phyloP scores from a whole-genome alignment of 1,140 invertebrate species.

The Hermatobates lingyangjiaoensis region DNA sequence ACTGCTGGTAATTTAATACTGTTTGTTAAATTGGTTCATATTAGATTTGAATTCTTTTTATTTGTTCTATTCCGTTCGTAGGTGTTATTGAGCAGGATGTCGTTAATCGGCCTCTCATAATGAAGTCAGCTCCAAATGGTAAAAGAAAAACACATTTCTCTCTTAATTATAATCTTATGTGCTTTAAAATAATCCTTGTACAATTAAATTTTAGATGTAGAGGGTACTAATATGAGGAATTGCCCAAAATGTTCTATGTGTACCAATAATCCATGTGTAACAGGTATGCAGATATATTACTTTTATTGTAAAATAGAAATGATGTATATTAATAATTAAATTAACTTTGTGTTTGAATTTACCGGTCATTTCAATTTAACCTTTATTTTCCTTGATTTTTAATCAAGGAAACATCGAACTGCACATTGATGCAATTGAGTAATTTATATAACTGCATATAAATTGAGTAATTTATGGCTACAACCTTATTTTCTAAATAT shows the following conservation, averaged over 20 bases:
- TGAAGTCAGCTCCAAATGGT: slow-evolving; percentile 1
- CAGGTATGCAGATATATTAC: no score
- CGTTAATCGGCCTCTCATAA: background rate
- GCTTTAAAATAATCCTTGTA: slow-evolving; percentile 1
- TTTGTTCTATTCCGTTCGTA: slow-evolving; percentile 2
- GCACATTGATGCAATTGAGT: no score
- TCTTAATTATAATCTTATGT: background rate
- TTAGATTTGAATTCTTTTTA: background rate
- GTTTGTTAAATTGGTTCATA: background rate
- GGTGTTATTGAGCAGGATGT: background rate
- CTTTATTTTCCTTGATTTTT: no score
- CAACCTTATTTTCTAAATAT: no score
- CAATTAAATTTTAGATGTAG: slow-evolving; percentile 5
- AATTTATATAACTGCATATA: no score
- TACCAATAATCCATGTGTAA: slow-evolving; percentile 11
- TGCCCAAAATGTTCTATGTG: slow-evolving; percentile 15
- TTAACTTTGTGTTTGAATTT: no score
- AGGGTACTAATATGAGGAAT: background rate
- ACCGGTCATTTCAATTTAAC: no score
- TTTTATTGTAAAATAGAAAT: no score
- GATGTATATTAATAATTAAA: no score
- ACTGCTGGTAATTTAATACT: slow-evolving; percentile 7
- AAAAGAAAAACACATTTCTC: background rate
- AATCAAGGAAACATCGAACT: no score
- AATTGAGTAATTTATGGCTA: no score